A percentile compares a stretch with the other conserved stretches of the same genome.
Evolutionary conservation across 2,888 invertebrate species (phyloP).

Genomic region (Andricus curvator): DNA sequence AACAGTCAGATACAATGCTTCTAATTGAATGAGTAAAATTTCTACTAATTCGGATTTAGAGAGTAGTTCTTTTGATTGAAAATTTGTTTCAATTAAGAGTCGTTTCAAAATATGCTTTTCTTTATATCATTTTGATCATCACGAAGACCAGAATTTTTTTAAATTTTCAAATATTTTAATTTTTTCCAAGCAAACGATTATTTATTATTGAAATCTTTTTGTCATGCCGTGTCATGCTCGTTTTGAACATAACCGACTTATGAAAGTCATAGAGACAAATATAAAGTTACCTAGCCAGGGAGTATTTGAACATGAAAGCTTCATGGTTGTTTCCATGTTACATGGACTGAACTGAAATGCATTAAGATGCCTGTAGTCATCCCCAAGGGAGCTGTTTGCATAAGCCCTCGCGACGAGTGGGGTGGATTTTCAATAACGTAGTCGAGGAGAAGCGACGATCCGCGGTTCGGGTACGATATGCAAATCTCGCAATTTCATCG

Average conservation of each 20-base stretch:
- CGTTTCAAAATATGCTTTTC: no score
- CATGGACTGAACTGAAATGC: constrained; percentile 24
- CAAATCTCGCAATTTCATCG: constrained; percentile 51
- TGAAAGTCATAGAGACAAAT: constrained; percentile 17
- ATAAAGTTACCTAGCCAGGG: not conserved
- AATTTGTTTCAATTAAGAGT: no score
- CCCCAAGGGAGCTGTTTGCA: constrained; percentile 34
- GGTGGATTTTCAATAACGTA: constrained; percentile 37
- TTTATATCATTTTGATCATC: no score
- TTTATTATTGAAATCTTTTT: no score
- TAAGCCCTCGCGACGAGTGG: constrained; percentile 18
- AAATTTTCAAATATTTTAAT: no score
- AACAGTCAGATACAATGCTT: no score
- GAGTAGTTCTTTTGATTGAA: no score
- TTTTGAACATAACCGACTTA: not conserved
- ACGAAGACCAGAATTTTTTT: no score
- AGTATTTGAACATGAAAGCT: constrained; percentile 26
- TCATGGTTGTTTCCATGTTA: constrained; percentile 21
- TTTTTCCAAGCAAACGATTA: no score
- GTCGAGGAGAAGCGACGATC: constrained; percentile 30
- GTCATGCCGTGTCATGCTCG: no score
- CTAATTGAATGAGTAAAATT: no score
- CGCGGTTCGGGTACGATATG: constrained; percentile 43
- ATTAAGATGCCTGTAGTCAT: constrained; percentile 31
- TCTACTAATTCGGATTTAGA: no score